Base-by-base conservation (phyloP, 1,140 invertebrate species). In the Leptinotarsa defecta region DNA sequence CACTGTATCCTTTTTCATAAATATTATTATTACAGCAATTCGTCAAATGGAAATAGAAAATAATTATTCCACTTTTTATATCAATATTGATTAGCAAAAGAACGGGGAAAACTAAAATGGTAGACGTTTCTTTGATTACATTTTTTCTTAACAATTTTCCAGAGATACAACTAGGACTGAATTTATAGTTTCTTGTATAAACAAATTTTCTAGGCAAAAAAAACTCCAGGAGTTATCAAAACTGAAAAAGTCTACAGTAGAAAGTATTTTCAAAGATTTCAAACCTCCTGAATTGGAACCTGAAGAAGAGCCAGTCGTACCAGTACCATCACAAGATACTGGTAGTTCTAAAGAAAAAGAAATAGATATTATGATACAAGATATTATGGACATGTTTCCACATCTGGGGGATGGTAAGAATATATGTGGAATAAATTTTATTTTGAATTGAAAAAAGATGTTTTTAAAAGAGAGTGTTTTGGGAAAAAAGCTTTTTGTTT, bases 311-410 rank as follows among this genome's bases (percentile, higher is more conserved):
- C 20, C 69, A 72, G 34, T 70, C 15, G 34, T 67, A 71, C 63
- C 73, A 27, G 77, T 72, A 15, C 62, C 76, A 19, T 79, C 77
- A 13, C 13, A 57, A 13, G 20, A 67, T 57, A 75, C 17, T 17
- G 65, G 4, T 52, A 34, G 27, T 34, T 73, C 17, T 24, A 61
- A 22, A 80, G 79, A 79, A 24, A 73, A 77, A 24, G 81, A 81
- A 17, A 83, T 92, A 62, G 87, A 90, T 72, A 89, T 88, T 8
- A 85, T 91, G 24, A 91, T 95, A 27, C 88, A 87, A 43, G 88
- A 91, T 86, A 91, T 96, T 3, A 91, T 91, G 82, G 94, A 96
- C 82, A 90, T 96, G 72, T 86, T 97, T 22, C 92, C 92, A 22
- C 89, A 96, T 84, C 86, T 95, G 68, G 94, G 94, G 2, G 93